Evolutionary conservation across 2,888 invertebrate genomes (phyloP).

Genomic region (Choreutis nemorana): DNA sequence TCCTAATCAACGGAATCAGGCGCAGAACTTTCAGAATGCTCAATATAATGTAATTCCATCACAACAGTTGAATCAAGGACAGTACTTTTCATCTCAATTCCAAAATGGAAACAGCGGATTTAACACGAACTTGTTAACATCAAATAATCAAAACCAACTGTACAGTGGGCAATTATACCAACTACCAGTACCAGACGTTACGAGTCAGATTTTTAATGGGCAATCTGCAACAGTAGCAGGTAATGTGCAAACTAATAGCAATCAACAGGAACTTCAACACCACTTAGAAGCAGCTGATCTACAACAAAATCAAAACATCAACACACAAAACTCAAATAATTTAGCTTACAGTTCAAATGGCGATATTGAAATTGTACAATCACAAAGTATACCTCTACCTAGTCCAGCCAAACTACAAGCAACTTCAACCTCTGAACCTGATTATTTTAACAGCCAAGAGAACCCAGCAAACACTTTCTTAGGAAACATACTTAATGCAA

Average conservation of each 20-base stretch:
- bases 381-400: conserved; percentile 24
- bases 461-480: conserved; percentile 17
- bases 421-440: conserved; percentile 19
- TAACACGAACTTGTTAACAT: conserved; percentile 10
- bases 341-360: conserved; percentile 18
- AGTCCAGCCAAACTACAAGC: conserved; percentile 28
- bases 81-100: conserved; percentile 19
- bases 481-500: conserved; percentile 26
- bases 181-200: conserved; percentile 49
- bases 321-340: conserved; percentile 11
- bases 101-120: conserved; percentile 18
- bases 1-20: conserved; percentile 17
- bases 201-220: conserved; percentile 42
- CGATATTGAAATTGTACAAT: conserved; percentile 36
- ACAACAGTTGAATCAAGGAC: conserved; percentile 8
- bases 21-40: conserved; percentile 17
- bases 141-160: conserved; percentile 26
- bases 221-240: conserved; percentile 19
- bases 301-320: conserved; percentile 16
- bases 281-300: conserved; percentile 15
- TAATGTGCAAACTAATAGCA: conserved; percentile 15
- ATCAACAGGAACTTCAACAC: conserved; percentile 16
- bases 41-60: conserved; percentile 17
- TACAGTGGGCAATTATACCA: conserved; percentile 56
- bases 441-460: conserved; percentile 27